Conservation (phyloP, 2,888 invertebrate genomes). For the Chesias legatella region DNA sequence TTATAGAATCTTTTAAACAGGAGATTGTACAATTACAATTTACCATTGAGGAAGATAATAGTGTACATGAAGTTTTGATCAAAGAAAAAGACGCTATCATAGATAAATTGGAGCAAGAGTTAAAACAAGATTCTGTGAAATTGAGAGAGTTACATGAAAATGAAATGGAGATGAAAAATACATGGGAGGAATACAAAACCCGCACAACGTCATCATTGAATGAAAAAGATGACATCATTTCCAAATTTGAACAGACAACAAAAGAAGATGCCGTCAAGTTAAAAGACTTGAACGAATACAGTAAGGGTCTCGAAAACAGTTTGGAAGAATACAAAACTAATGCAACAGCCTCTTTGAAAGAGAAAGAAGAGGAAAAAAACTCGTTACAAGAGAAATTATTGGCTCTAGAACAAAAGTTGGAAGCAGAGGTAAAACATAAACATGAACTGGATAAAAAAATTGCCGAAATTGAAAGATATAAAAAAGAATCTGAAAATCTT, state of each 20-base stretch:
- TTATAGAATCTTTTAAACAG: conserved; percentile 38
- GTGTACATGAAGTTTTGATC: conserved; percentile 40
- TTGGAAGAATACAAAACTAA: conserved; percentile 17
- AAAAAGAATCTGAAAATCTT: conserved; percentile 20
- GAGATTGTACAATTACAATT: conserved; percentile 50
- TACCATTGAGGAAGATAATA: conserved; percentile 47
- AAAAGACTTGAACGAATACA: conserved; percentile 12
- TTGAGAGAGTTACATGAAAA: conserved; percentile 38
- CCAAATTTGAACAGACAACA: conserved; percentile 24
- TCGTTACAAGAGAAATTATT: conserved; percentile 3
- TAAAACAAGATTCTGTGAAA: conserved; percentile 33
- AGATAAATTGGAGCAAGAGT: conserved; percentile 40
- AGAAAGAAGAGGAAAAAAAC: conserved; percentile 11
- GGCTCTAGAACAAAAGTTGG: conserved; percentile 9
- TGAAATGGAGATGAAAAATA: conserved; percentile 38
- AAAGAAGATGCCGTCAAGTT: conserved; percentile 6
- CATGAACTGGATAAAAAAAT: conserved; percentile 16
- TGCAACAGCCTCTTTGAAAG: conserved; percentile 1
- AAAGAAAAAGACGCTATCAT: conserved; percentile 49
- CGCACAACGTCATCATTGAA: conserved; percentile 34
- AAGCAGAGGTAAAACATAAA: conserved; percentile 12
- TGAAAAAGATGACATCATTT: conserved; percentile 35
- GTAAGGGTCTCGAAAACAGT: conserved; percentile 19
- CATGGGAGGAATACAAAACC: conserved; percentile 40
- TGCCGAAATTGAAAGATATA: conserved; percentile 22